Evolutionary conservation across 2,797 vertebrate species (phyloP).

Genomic region (Cheirogaleus major): DNA sequence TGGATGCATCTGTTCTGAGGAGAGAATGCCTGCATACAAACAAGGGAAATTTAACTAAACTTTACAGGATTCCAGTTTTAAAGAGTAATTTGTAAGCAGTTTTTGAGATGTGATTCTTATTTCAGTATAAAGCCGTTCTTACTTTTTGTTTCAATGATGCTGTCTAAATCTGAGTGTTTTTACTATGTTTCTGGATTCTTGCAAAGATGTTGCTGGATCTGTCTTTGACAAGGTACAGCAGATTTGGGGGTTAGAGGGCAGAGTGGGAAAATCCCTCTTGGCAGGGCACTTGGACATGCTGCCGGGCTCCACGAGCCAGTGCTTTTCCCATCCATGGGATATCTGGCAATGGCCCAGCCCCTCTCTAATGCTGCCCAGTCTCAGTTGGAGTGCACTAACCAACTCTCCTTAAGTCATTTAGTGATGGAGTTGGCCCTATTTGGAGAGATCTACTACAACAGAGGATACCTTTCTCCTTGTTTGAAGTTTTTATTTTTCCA

Average conservation of each 20-base stretch:
- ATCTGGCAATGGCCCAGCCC: neutral
- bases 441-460: neutral
- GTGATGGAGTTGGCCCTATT: neutral
- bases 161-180: slow-evolving; percentile 30
- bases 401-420: neutral
- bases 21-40: slow-evolving; percentile 58
- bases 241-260: neutral
- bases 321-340: neutral
- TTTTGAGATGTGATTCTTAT: slow-evolving; percentile 64
- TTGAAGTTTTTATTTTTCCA: neutral
- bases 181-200: slow-evolving; percentile 16
- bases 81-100: slow-evolving; percentile 66
- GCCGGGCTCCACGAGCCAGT: neutral
- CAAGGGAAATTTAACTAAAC: slow-evolving; percentile 63
- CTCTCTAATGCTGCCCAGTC: neutral
- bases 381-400: neutral
- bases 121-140: slow-evolving; percentile 50
- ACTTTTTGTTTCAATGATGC: slow-evolving; percentile 35
- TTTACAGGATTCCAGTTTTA: slow-evolving; percentile 57
- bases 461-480: neutral
- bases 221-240: neutral
- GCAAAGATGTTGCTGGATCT: neutral
- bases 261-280: neutral
- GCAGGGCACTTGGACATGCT: neutral
- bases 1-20: slow-evolving; percentile 68